These are phyloP conservation scores for Chrysocyon brachyurus DNA, from an alignment of 2,797 vertebrate species.

Conservation along the genomic window DNA sequence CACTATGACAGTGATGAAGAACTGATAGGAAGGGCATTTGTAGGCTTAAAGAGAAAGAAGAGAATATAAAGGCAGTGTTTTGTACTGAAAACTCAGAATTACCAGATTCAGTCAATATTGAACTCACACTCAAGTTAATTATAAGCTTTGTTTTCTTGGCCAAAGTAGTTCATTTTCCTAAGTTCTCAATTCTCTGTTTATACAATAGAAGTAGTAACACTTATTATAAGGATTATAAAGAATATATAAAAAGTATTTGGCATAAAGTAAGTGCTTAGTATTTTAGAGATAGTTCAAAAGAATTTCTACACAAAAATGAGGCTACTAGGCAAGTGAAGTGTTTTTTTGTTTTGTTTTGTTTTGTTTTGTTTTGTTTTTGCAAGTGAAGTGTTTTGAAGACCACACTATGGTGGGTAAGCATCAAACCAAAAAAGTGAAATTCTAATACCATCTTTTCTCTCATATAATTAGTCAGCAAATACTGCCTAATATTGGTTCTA, in stretches of 20 bases:
- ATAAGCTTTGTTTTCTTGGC: neutral
- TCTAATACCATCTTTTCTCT: neutral
- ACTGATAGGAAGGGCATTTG: neutral
- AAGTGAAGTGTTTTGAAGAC: neutral
- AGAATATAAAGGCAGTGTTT: neutral
- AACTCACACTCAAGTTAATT: neutral
- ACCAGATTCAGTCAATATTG: neutral
- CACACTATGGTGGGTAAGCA: neutral
- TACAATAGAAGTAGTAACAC: neutral
- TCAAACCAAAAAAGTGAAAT: neutral
- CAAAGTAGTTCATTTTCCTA: constrained; percentile 7
- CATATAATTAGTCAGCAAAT: neutral
- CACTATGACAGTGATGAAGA: neutral
- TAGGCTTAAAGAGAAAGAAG: neutral
- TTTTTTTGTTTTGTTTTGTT: neutral
- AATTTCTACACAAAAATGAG: constrained; percentile 7
- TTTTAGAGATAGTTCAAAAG: neutral
- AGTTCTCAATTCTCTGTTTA: neutral
- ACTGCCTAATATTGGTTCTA: neutral
- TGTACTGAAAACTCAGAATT: neutral
- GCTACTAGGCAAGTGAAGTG: neutral
- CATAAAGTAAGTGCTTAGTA: neutral
- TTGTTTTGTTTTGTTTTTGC: neutral
- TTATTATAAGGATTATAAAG: neutral
- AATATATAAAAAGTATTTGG: constrained; percentile 6